Evolutionary conservation across 2,888 invertebrate genomes (phyloP).

Genomic region (Phytoseiulus persimilis): DNA sequence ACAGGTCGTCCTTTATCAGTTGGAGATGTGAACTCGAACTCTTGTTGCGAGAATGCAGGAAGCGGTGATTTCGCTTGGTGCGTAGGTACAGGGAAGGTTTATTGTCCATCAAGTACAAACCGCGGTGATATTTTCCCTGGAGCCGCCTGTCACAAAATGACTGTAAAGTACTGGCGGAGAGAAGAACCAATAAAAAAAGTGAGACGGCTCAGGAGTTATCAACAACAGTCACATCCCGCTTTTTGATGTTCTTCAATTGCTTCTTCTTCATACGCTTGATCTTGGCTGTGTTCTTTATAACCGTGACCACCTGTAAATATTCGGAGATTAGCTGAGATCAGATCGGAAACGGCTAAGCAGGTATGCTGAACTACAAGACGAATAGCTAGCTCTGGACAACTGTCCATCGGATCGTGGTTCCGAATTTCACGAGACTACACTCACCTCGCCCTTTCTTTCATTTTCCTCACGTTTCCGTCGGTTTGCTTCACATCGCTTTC

Average conservation of each 20-base stretch:
- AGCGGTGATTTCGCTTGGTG: too few species aligned
- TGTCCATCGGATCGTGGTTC: too few species aligned
- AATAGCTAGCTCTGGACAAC: too few species aligned
- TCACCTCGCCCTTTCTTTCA: slow-evolving; percentile 48
- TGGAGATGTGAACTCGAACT: too few species aligned
- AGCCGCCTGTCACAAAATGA: too few species aligned
- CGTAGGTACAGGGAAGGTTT: too few species aligned
- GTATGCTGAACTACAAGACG: too few species aligned
- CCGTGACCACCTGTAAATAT: slow-evolving; percentile 43
- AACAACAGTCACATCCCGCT: slow-evolving; percentile 43
- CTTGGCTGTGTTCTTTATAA: slow-evolving; percentile 49
- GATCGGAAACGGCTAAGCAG: slow-evolving; percentile 39
- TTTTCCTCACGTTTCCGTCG: slow-evolving; percentile 48
- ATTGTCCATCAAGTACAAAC: too few species aligned
- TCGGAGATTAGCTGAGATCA: background rate
- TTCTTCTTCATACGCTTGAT: slow-evolving; percentile 51
- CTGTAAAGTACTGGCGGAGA: background rate
- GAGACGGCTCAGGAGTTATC: background rate
- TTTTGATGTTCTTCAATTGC: slow-evolving; percentile 47
- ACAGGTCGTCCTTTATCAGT: too few species aligned
- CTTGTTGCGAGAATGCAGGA: too few species aligned
- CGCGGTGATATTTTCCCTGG: too few species aligned
- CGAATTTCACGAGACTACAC: background rate
- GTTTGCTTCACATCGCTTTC: slow-evolving; percentile 47
- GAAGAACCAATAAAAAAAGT: background rate